Base-by-base conservation (phyloP, 2,797 vertebrate genomes). In the Peromyscus aztecus region DNA sequence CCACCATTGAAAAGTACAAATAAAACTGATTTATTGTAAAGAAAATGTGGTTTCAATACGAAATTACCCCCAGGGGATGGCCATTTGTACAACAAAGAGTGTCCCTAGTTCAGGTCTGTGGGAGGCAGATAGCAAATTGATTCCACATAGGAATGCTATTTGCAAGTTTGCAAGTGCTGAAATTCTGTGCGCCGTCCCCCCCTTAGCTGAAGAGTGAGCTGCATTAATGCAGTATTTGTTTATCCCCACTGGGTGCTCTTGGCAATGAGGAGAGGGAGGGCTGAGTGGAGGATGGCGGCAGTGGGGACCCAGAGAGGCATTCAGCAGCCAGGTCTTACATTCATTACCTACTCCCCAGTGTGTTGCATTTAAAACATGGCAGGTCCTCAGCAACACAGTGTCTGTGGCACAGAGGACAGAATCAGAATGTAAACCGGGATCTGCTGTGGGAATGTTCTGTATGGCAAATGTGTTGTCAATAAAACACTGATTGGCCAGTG, bases 1-100 rank as follows among this genome's bases (percentile, higher is more conserved):
- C 49, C 69, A 93, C 24, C 87, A 83, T 59, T 92, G 96, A 96
- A 97, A 88, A 85, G n/a, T 91, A n/a, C 40, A 92, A 98, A 40
- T 82, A 91, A 96, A 90, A 75, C 55, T 92, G 21, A 89, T 96
- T 96, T 57, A 67, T 97, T 90, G 95, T 71, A 87, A 89, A 91
- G 37, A 77, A 75, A 97, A 94, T 40, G 23, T 49, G 37, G 31
- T 82, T 97, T 97, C 69, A 96, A 82, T 49, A 95, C 37, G 76
- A 94, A 97, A 91, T 61, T 29, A 92, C 55, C 71, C 96, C 10
- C 69, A 12, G 82, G 94, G 78, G 49, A 23, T 59, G 40, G 84
- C 37, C 52, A 34, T 97, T 97, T 91, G 78, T 91, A 77, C 5
- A 61, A 63, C 2, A 95, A 29, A 97, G 71, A 86, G 37, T 77